These are phyloP conservation scores for Drosophila burlai DNA, from an alignment of 1,140 invertebrate species.

Conservation along the genomic window DNA sequence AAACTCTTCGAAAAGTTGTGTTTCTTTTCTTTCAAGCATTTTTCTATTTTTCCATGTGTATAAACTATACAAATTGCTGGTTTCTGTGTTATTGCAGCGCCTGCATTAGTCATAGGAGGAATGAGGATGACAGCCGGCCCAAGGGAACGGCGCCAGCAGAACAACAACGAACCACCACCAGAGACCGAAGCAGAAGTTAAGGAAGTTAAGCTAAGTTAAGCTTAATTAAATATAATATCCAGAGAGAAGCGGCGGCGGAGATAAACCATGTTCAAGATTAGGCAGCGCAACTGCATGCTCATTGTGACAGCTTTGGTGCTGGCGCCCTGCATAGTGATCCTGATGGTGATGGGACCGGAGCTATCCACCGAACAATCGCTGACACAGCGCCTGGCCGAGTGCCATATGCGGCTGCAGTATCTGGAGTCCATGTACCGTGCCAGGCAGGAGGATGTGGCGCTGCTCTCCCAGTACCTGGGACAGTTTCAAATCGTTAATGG, in stretches of 20 bases:
- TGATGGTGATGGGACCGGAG: conserved; percentile 85
- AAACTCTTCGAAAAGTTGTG: not conserved
- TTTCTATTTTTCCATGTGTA: conserved; percentile 9
- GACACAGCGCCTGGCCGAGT: conserved; percentile 89
- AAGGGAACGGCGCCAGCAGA: conserved; percentile 42
- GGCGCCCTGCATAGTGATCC: conserved; percentile 86
- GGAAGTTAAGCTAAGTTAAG: conserved; percentile 38
- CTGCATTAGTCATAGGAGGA: conserved; percentile 53
- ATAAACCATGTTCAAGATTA: conserved; percentile 73
- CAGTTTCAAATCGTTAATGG: conserved; percentile 58
- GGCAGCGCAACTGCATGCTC: conserved; percentile 86
- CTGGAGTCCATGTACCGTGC: conserved; percentile 90
- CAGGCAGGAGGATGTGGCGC: conserved; percentile 89
- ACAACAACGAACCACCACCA: conserved; percentile 9
- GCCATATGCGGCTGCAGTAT: conserved; percentile 90
- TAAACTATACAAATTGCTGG: not conserved
- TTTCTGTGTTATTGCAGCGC: conserved; percentile 46
- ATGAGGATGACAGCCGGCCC: conserved; percentile 46
- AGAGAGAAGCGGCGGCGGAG: not conserved
- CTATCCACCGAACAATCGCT: conserved; percentile 89
- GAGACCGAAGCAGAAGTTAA: conserved; percentile 7
- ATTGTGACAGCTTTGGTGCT: conserved; percentile 86
- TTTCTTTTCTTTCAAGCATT: not conserved
- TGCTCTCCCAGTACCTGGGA: conserved; percentile 88
- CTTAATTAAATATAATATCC: conserved; percentile 34